Percentiles rank a stretch among this genome's conserved stretches.
Evolutionary conservation across 2,113 vertebrate species (phyloP).

Genomic region (Kobus ellipsiprymnus): DNA sequence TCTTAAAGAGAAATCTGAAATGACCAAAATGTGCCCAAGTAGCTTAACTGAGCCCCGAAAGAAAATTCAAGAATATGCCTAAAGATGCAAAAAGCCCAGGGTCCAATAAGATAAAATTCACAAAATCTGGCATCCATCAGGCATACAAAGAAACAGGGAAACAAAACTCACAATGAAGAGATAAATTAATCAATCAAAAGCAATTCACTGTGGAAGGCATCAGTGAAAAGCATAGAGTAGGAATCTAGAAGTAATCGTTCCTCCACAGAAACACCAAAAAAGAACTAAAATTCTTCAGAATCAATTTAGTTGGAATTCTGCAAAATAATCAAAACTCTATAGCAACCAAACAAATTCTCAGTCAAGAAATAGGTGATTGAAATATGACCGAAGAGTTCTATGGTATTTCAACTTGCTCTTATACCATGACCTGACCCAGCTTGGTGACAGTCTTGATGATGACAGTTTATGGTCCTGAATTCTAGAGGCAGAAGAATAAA

Average conservation of each 20-base stretch:
- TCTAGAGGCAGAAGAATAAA: not conserved
- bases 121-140: not conserved
- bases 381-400: not conserved
- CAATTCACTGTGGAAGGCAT: not conserved
- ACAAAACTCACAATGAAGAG: not conserved
- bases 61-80: not conserved
- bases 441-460: not conserved
- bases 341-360: not conserved
- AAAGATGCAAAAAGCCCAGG: not conserved
- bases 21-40: not conserved
- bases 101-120: not conserved
- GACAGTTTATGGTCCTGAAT: not conserved
- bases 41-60: not conserved
- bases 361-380: not conserved
- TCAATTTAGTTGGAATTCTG: not conserved
- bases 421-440: not conserved
- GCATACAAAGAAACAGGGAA: not conserved
- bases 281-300: not conserved
- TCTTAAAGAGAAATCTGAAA: not conserved
- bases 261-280: not conserved
- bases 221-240: not conserved
- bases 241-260: not conserved
- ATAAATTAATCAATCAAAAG: not conserved
- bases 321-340: not conserved
- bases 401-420: not conserved